Base-by-base conservation (phyloP, 2,888 invertebrate genomes). In the Drosophila mayaguana region DNA sequence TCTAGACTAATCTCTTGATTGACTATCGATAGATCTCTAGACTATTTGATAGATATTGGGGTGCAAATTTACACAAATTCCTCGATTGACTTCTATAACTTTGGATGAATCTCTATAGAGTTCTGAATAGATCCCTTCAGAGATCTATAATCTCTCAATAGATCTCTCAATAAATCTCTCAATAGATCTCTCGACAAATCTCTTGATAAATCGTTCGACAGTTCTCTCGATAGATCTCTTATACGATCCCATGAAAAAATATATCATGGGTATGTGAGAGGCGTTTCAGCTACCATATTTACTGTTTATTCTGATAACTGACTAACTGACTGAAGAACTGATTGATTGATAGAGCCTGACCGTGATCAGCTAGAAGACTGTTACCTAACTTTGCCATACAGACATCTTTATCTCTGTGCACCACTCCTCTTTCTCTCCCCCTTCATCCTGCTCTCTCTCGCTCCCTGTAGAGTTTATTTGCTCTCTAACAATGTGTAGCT, bases 401-500 rank as follows among this genome's bases (percentile, higher is more conserved):
- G 14, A 50, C n/a, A 50, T 50, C 25, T 40, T 1, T 54, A 12
- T n/a, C 34, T 38, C 25, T 55, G 45, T 28, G 4, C 40, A 16
- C 22, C 56, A 8, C 1, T n/a, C 6, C 4, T 8, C 14, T 8
- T 45, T 2, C 3, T 1, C 18, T 22, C 6, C 11, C 2, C n/a
- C 22, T 22, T 22, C 22, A 28, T 14, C 40, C 14, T 16, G 12
- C 16, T 0, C 38, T 25, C 40, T 36, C 22, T 53, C 51, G 36
- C 12, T 16, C 11, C n/a, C 22, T 22, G 14, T 6, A 16, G 18
- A 16, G 18, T 38, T 32, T 63, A 34, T 45, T 48, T 62, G 36
- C 12, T 14, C 42, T 18, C 28, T 45, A 18, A 22, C 36, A 56
- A 54, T 57, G 56, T 72, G 54, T 72, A 43, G 60, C 48, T 67